Evolutionary conservation across 2,888 invertebrate genomes (phyloP), one percentile per base, ranked within the genome.

Genomic region (Trachelus stipa): DNA sequence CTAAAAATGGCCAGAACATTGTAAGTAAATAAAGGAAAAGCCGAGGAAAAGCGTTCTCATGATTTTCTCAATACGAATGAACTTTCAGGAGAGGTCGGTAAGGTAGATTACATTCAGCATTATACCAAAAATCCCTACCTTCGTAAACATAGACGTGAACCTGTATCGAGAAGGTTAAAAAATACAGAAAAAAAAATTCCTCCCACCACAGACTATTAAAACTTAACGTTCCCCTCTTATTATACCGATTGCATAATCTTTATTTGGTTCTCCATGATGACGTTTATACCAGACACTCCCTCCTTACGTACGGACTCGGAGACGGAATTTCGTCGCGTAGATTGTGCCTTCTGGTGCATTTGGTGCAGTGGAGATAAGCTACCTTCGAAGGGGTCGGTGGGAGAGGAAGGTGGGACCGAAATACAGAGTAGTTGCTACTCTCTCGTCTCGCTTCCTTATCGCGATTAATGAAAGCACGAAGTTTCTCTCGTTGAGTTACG

Each of bases 301-400:
- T 40, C 23, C 40, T 40, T 23, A 40, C 1, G 6, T 15, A 40
- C 40, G 2, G 40, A 40, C 23, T 23, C 6, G 6, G 23, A 40
- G 40, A 40, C 6, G 6, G 77, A 79, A 76, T 81, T 81, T 80
- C 78, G 75, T 75, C 75, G 80, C 80, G 79, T 80, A 83, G 85
- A 82, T 81, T 81, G 79, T 77, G 81, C 77, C 76, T 77, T 77
- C 77, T 78, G 80, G 83, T 80, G 78, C 79, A 81, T 80, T 80
- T 77, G 76, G 78, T 76, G 73, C 76, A 75, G 75, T 79, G 77
- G 79, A 83, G 84, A 85, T 85, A 83, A 83, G 85, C 82, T 81
- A 73, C 78, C 76, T 77, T 31, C 34, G 31, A 35, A 9, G 33
- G 77, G 40, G 73, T 69, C 68, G 73, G 23, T 76, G 69, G 69